phyloP scores from a whole-genome alignment of 2,888 invertebrate genomes.

The Tanypteryx hageni region DNA sequence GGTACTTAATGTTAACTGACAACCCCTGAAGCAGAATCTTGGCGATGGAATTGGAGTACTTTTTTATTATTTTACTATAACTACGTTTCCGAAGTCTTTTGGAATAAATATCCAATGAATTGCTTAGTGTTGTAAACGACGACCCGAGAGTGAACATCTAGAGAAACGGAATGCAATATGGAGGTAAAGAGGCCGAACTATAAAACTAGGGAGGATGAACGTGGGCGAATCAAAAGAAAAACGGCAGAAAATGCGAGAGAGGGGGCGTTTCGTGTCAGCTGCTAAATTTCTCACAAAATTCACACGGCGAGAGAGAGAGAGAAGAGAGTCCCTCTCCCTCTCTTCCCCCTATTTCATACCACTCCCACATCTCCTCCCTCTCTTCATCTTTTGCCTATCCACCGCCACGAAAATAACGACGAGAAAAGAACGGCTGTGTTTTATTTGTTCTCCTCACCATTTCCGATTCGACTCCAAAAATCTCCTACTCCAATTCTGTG shows the following conservation, averaged over 20 bases:
- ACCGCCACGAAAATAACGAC: conserved; percentile 48
- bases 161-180: neutral
- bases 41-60: no score
- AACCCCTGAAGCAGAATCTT: no score
- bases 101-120: no score
- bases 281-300: conserved; percentile 47
- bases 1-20: no score
- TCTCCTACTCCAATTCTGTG: neutral
- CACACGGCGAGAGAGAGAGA: neutral
- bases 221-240: neutral
- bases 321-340: neutral
- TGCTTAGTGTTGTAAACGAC: no score
- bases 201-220: neutral
- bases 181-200: neutral
- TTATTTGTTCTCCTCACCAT: conserved; percentile 53
- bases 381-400: neutral
- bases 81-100: no score
- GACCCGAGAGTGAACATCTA: no score
- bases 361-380: conserved; percentile 9
- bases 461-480: neutral
- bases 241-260: neutral
- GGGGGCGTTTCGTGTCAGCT: conserved; percentile 42
- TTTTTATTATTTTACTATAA: no score
- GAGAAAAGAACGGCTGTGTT: conserved; percentile 45
- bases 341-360: neutral